Base-by-base conservation (phyloP, 1,140 invertebrate species). In the Ditylenchus dipsaci region DNA sequence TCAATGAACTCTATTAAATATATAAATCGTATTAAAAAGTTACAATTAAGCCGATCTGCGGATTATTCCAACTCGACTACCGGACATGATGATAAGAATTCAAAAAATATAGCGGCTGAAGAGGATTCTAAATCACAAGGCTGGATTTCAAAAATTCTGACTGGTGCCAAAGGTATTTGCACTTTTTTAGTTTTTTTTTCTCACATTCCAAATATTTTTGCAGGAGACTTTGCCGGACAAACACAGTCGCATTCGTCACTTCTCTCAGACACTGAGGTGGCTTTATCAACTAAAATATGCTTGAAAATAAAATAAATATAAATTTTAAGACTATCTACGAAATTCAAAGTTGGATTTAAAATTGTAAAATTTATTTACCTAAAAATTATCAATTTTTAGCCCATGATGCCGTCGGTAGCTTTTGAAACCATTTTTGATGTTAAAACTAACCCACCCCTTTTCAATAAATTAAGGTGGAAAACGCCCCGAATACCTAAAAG, bases 281-380 rank as follows among this genome's bases (percentile, higher is more conserved):
- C 72, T 75, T 19, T 68, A 60, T 17, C 75, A 72, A 33, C 75
- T 78, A 13, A 27, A 70, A 38, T 27, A 82, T 66, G 68, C 80
- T 38, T 38, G 33, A 38, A 3, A 38, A 11, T 38, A 38, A 38
- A 3, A 38, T 11, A n/a, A n/a, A n/a, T n/a, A n/a, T 38, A 3
- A 11, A 68, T 49, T 71, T 70, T 1, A 79, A 81, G 11, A 47
- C 59, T 15, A 81, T 81, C 57, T 81, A 82, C 57, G 81, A 81
- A 58, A 56, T 81, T 21, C 77, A 77, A 66, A 80, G 78, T 80
- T 38, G 33, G 33, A 38, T 38, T 38, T 38, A 38, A 3, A 38
- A 11, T 38, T 38, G 33, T 11, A 38, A 11, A 38, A 38, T 38
- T n/a, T n/a, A n/a, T n/a, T n/a, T n/a, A 11, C 33, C 11, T 38